Evolutionary conservation across 2,113 vertebrate genomes (phyloP).

Genomic region (Bubo scandiacus): DNA sequence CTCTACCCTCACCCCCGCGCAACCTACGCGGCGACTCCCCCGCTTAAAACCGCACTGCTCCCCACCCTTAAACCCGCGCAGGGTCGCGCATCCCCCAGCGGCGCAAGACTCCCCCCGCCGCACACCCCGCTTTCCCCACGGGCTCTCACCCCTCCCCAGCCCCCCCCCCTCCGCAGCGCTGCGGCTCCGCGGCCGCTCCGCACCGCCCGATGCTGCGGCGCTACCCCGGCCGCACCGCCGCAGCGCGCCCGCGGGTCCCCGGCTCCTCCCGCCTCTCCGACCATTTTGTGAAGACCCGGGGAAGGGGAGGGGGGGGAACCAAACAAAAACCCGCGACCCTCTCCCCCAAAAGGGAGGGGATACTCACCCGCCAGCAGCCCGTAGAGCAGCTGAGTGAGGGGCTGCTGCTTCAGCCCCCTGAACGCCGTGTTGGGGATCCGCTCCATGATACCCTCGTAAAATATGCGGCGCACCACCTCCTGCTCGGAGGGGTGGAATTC

Average conservation of each 20-base stretch:
- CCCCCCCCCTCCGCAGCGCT: neutral
- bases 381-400: slow-evolving; percentile 86
- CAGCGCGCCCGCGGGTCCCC: neutral
- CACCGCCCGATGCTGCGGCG: neutral
- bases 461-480: slow-evolving; percentile 90
- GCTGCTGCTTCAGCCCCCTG: slow-evolving; percentile 87
- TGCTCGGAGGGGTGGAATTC: slow-evolving; percentile 88
- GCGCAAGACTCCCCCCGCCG: neutral
- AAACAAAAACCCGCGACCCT: neutral
- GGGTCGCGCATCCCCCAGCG: neutral
- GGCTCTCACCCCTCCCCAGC: neutral
- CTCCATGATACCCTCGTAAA: slow-evolving; percentile 94
- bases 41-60: no score
- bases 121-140: no score
- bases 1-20: neutral
- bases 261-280: neutral
- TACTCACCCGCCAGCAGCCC: slow-evolving; percentile 89
- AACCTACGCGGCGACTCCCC: neutral
- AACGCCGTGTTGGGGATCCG: slow-evolving; percentile 94
- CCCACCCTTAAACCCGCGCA: neutral
- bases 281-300: neutral
- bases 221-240: neutral
- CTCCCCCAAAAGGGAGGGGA: neutral
- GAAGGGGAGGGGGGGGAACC: no score
- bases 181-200: neutral